Base-by-base conservation (phyloP, 1,140 invertebrate genomes). In the Lepidurus arcticus region DNA sequence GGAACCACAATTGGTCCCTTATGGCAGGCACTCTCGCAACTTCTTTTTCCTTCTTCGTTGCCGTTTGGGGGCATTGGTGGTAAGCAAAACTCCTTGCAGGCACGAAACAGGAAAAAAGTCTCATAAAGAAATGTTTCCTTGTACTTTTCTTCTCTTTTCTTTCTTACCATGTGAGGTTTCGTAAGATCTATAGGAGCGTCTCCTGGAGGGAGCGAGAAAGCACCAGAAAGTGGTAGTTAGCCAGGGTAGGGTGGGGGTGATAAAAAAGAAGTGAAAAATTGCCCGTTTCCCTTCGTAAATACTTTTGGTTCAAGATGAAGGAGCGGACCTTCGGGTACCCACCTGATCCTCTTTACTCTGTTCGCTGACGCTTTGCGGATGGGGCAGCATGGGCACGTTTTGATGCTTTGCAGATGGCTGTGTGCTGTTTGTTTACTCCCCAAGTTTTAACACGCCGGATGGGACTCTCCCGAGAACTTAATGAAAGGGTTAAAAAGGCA, bases 401-500 rank as follows among this genome's bases (percentile, higher is more conserved):
- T 65, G 53, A 65, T 65, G 53, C 53, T 65, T 65, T 21, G 53
- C 53, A 65, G 53, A 65, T 65, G 53, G 53, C 21, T 65, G 53
- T 65, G 53, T 65, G 53, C 16, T 65, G 53, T 65, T 65, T 65
- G 53, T 65, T 65, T 65, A 65, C 53, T 65, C 53, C 53, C 13
- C 16, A 65, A 65, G 53, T 65, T 65, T 65, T 9, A 65, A 65
- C 6, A 7, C 53, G 53, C 53, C 53, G 53, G 53, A 65, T 65
- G 53, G 53, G 53, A 4, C 34, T 34, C 34, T 34, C 53, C 53
- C 16, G 9, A 21, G 21, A 13, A 65, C 9, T 65, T 65, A 65
- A 65, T 65, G 53, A 65, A 65, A 65, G 53, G 53, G 53, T 65
- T 65, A 65, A 65, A 65, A 65, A 65, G 53, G 53, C 53, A 21